Conservation (phyloP, 2,797 vertebrate genomes). For the Lophius americanus region DNA sequence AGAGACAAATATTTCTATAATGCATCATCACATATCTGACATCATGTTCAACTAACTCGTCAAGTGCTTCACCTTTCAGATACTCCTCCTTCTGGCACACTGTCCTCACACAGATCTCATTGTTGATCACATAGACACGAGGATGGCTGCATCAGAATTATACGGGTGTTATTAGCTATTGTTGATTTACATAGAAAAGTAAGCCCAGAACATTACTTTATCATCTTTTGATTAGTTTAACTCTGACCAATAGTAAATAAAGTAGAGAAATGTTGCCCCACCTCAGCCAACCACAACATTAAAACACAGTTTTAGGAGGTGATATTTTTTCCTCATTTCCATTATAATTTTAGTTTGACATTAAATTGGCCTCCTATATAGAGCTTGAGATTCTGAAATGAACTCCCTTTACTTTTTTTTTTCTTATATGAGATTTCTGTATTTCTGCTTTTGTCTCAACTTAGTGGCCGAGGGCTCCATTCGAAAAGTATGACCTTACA, state of each 20-base stretch:
- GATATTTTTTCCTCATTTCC: no score
- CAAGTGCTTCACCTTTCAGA: slow-evolving; percentile 75
- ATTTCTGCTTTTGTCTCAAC: background rate
- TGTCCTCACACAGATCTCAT: slow-evolving; percentile 83
- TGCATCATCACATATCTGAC: rapidly evolving
- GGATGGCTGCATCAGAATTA: slow-evolving; percentile 67
- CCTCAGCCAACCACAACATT: background rate
- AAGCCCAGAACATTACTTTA: no score
- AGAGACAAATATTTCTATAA: background rate
- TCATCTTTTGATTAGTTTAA: no score
- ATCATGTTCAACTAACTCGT: background rate
- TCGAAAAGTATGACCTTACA: background rate
- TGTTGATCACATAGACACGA: slow-evolving; percentile 86
- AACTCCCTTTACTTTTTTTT: background rate
- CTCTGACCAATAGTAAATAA: background rate
- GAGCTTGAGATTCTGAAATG: background rate
- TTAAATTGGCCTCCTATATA: background rate
- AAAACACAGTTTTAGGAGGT: background rate
- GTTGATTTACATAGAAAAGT: background rate
- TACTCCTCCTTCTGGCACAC: slow-evolving; percentile 82
- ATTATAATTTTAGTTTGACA: background rate
- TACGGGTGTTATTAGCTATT: background rate
- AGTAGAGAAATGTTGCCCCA: background rate
- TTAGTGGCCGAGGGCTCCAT: background rate
- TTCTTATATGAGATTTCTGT: slow-evolving; percentile 8